Conservation (phyloP, 1,140 invertebrate species). For the Drosophila dunni region DNA sequence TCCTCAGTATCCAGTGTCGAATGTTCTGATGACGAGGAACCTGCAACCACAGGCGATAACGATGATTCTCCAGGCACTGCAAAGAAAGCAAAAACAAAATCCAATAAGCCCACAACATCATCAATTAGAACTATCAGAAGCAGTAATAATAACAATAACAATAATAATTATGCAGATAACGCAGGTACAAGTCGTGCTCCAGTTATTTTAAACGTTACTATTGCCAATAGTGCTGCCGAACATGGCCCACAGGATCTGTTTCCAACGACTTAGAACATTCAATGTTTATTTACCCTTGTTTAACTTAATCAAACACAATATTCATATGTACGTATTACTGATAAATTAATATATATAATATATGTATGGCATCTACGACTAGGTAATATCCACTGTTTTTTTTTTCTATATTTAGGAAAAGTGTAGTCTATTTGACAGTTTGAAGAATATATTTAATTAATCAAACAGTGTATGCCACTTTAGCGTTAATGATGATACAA, state of each 20-base stretch:
- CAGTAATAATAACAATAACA: conserved; percentile 7
- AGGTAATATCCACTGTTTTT: background rate
- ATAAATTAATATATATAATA: conserved; percentile 29
- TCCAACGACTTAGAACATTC: conserved; percentile 29
- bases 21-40: conserved; percentile 63
- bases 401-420: background rate
- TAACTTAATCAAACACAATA: conserved; percentile 35
- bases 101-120: conserved; percentile 28
- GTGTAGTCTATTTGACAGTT: background rate
- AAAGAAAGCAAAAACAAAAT: conserved; percentile 4
- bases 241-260: conserved; percentile 12
- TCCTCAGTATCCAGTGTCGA: conserved; percentile 62
- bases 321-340: conserved; percentile 40
- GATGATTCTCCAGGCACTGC: background rate
- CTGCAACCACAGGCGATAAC: conserved; percentile 20
- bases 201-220: conserved; percentile 1
- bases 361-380: conserved; percentile 15
- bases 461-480: background rate
- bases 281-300: conserved; percentile 25
- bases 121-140: conserved; percentile 16
- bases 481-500: too few relatives aligned
- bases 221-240: conserved; percentile 9
- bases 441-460: background rate
- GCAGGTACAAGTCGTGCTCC: conserved; percentile 32
- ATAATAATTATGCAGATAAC: conserved; percentile 3